These are phyloP conservation scores for Clarias fuscus DNA, from an alignment of 2,797 vertebrate genomes.

Conservation along the genomic window DNA sequence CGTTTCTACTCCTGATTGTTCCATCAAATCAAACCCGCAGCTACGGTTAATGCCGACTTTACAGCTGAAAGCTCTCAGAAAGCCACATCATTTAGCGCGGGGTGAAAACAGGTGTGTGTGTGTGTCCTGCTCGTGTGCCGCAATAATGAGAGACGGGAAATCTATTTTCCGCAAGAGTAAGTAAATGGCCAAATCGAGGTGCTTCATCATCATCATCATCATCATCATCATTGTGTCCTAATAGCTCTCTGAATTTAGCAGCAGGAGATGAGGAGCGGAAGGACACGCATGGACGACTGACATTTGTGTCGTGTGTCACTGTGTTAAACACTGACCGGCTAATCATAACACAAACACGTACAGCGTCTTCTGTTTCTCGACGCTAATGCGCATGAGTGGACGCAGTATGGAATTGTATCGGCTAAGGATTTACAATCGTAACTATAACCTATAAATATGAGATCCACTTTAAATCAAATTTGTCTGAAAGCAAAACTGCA, in stretches of 20 bases:
- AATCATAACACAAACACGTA: not conserved
- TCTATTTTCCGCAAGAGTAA: conserved; percentile 45
- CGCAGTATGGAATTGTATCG: conserved; percentile 1
- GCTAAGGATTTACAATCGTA: not conserved
- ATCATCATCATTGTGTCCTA: conserved; percentile 36
- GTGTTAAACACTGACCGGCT: not conserved
- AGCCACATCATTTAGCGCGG: conserved; percentile 6
- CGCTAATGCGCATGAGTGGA: not conserved
- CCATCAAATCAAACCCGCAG: conserved; percentile 11
- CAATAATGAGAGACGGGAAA: conserved; percentile 34
- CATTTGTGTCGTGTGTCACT: conserved; percentile 2
- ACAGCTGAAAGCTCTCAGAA: conserved; percentile 12
- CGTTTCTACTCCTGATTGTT: conserved; percentile 5
- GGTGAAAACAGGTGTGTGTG: conserved; percentile 30
- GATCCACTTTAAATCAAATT: conserved; percentile 19
- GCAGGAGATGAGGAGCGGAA: conserved; percentile 30
- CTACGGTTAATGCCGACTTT: not conserved
- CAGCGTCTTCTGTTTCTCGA: not conserved
- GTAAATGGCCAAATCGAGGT: conserved; percentile 37
- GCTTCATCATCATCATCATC: conserved; percentile 38
- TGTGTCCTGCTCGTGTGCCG: not conserved
- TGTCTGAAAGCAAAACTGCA: conserved; percentile 12
- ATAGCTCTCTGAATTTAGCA: conserved; percentile 30
- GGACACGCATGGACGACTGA: not conserved
- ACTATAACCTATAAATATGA: conserved; percentile 21